Conservation (phyloP, 2,888 invertebrate genomes). For the Diarsia brunnea region DNA sequence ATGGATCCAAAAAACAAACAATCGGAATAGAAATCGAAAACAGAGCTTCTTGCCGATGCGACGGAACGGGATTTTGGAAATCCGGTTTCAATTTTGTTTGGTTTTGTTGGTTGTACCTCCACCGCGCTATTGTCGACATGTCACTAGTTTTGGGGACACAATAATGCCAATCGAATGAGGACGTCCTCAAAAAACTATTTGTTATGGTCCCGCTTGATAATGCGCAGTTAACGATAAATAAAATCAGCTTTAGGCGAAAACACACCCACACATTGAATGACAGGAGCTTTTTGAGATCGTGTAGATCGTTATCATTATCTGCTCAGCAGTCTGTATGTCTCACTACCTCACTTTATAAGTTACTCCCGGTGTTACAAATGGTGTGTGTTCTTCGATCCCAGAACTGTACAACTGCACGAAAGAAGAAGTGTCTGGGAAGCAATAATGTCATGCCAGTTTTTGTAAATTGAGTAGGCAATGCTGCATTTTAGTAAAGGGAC, state of each 20-base stretch:
- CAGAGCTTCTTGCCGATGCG: conserved; percentile 87
- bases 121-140: conserved; percentile 78
- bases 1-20: conserved; percentile 89
- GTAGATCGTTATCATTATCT: neutral
- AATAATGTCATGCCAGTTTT: conserved; percentile 1
- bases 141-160: conserved; percentile 70
- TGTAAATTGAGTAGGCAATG: neutral
- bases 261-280: neutral
- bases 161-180: conserved; percentile 72
- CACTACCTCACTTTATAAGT: neutral
- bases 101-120: conserved; percentile 79
- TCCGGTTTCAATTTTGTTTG: conserved; percentile 88
- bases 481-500: neutral
- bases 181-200: conserved; percentile 50
- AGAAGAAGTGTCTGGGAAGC: neutral
- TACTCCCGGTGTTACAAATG: conserved; percentile 14
- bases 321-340: neutral
- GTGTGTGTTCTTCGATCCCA: conserved; percentile 11
- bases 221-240: conserved; percentile 21
- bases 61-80: conserved; percentile 90
- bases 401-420: neutral
- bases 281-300: neutral
- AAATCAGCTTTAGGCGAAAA: conserved; percentile 16
- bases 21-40: conserved; percentile 90
- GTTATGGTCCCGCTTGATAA: conserved; percentile 14